Evolutionary conservation across 1,140 invertebrate genomes (phyloP), one percentile per base, ranked within the genome.

Genomic region (Heterodera carotae): DNA sequence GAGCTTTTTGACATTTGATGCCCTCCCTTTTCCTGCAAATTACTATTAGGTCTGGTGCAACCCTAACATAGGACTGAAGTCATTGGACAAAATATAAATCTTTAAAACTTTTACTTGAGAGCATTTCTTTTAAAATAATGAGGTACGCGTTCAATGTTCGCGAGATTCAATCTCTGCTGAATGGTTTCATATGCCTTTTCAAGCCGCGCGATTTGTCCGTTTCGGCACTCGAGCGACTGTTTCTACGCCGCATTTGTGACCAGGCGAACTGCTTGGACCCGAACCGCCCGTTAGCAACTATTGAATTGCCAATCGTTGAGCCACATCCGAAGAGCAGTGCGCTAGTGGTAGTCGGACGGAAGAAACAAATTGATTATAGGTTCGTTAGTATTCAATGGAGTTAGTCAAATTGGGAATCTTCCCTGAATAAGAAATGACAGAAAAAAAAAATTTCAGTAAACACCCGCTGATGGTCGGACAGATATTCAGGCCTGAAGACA

Each of bases 141-240:
- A 76, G 36, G 39, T 66, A 39, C 48, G 18, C 77, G 34, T 74
- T 79, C 10, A 80, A 59, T 36, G 80, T 68, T 34, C 68, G 34
- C 22, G 84, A 86, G 33, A 48, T 85, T 29, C 70, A 74, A 60
- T 39, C 62, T 22, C 43, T 84, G 15, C 56, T 86, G 60, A 82
- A 87, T 33, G 85, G 85, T 6, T 69, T 84, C 27, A 12, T 86
- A 8, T 87, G 86, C 73, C 77, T 87, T n/a, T 87, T 84, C 69
- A 86, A 86, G 60, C 86, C 80, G 27, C 59, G 69, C 22, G 85
- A 87, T 64, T n/a, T 86, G 12, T 85, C 85, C 1, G 43, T 87
- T 10, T 33, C 69, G 12, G 67, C 77, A 3, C 31, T 86, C 15
- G 80, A 87, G 60, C 83, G 71, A 39, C 15, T 75, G 29, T 33